phyloP scores from a whole-genome alignment of 2,113 vertebrate genomes.

The Nycticorax nycticorax region DNA sequence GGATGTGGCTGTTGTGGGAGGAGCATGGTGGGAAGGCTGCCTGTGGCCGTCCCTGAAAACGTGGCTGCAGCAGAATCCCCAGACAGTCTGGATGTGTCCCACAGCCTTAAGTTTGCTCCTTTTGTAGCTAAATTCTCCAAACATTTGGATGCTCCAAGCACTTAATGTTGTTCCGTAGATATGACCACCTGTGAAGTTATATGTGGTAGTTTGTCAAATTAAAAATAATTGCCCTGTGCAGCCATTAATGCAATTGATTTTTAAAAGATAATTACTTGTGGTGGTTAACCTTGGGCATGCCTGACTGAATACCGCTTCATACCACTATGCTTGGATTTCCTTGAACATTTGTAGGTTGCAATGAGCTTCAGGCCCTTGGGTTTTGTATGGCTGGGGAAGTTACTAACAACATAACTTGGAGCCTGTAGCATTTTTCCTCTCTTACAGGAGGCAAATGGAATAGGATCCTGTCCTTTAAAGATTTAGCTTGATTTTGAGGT shows the following conservation, averaged over 20 bases:
- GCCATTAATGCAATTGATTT: not conserved
- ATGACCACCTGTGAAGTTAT: not conserved
- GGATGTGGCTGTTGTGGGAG: too few relatives aligned
- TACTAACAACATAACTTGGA: not conserved
- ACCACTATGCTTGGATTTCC: not conserved
- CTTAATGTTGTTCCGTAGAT: not conserved
- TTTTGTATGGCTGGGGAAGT: not conserved
- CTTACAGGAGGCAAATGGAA: not conserved
- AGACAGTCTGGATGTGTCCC: not conserved
- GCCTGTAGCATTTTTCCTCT: not conserved
- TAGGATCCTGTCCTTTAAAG: not conserved
- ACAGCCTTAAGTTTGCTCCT: not conserved
- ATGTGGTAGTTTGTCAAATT: not conserved
- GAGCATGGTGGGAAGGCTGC: rapidly evolving
- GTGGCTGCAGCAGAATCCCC: not conserved
- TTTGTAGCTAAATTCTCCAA: not conserved
- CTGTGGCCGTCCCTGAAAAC: rapidly evolving
- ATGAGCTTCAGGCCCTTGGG: not conserved
- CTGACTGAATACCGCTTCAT: not conserved
- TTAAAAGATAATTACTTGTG: not conserved
- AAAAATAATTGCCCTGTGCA: not conserved
- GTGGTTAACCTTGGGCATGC: not conserved
- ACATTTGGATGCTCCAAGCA: not conserved
- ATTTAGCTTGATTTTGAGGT: not conserved
- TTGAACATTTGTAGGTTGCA: not conserved